A percentile compares a stretch with the other conserved stretches of the same genome.
phyloP scores from a whole-genome alignment of 2,888 invertebrate species.

The Diarsia mendica region DNA sequence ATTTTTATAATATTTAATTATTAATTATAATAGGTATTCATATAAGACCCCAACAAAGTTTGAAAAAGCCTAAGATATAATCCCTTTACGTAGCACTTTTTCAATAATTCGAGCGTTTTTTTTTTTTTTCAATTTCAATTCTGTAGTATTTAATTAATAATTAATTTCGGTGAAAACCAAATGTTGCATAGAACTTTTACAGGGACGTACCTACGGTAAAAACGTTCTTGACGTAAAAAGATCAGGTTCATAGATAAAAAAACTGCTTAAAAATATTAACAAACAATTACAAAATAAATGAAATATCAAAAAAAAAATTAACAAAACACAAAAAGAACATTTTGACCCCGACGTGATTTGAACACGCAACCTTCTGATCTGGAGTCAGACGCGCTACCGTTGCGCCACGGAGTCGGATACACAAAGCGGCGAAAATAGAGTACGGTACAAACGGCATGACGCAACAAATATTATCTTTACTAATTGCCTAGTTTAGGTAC shows the following conservation, averaged over 20 bases:
- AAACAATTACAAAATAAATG: not conserved
- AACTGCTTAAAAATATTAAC: not conserved
- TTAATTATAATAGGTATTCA: too few relatives aligned
- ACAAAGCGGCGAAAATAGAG: rapidly evolving
- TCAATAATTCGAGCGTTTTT: too few relatives aligned
- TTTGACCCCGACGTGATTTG: conserved; percentile 98
- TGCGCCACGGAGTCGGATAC: conserved; percentile 97
- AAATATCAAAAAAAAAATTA: conserved; percentile 27
- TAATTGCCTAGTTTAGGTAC: conserved; percentile 3
- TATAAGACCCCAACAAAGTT: not conserved
- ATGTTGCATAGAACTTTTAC: not conserved
- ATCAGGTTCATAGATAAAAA: not conserved
- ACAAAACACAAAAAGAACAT: conserved; percentile 38
- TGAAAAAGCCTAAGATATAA: not conserved
- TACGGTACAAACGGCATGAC: conserved; percentile 84
- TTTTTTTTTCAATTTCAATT: too few relatives aligned
- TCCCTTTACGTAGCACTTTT: too few relatives aligned
- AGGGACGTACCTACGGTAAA: not conserved
- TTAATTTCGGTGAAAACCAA: not conserved
- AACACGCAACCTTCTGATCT: conserved; percentile 99
- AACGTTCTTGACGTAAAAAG: not conserved
- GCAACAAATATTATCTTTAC: conserved; percentile 71
- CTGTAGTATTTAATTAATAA: too few relatives aligned
- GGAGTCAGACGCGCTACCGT: conserved; percentile 99
- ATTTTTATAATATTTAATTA: too few relatives aligned